Conservation (phyloP, 2,797 vertebrate genomes). For the Rhyacichthys aspro region DNA sequence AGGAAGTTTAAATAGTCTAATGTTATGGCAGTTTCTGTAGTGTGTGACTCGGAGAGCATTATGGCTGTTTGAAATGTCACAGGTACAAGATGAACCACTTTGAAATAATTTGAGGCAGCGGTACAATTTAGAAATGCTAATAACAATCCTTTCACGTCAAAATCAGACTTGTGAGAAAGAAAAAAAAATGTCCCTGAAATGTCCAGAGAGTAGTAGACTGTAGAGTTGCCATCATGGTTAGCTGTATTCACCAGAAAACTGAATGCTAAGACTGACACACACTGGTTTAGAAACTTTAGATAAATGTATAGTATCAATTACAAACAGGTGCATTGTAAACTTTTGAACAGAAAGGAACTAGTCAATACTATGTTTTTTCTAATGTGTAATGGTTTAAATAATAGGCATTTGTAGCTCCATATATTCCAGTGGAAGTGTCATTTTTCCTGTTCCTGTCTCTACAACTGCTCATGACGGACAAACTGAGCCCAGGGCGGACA, state of each 20-base stretch:
- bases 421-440: too few species aligned
- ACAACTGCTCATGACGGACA: too few species aligned
- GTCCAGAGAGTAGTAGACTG: not conserved
- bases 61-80: constrained; percentile 14
- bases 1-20: not conserved
- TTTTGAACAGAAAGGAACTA: too few species aligned
- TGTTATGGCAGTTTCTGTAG: not conserved
- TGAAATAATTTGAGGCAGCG: constrained; percentile 8
- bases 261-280: not conserved
- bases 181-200: constrained; percentile 4
- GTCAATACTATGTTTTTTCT: too few species aligned
- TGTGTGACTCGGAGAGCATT: constrained; percentile 1
- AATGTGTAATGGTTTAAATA: too few species aligned
- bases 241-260: constrained; percentile 1
- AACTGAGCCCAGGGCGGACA: too few species aligned
- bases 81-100: constrained; percentile 10
- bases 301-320: not conserved
- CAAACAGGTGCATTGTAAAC: too few species aligned
- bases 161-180: not conserved
- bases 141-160: constrained; percentile 11
- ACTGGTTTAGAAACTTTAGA: too few species aligned
- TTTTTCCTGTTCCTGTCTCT: too few species aligned
- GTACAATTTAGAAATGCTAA: constrained; percentile 9
- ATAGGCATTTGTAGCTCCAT: too few species aligned
- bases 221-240: constrained; percentile 1